phyloP scores from a whole-genome alignment of 2,113 vertebrate species.

The Brachirus orientalis region DNA sequence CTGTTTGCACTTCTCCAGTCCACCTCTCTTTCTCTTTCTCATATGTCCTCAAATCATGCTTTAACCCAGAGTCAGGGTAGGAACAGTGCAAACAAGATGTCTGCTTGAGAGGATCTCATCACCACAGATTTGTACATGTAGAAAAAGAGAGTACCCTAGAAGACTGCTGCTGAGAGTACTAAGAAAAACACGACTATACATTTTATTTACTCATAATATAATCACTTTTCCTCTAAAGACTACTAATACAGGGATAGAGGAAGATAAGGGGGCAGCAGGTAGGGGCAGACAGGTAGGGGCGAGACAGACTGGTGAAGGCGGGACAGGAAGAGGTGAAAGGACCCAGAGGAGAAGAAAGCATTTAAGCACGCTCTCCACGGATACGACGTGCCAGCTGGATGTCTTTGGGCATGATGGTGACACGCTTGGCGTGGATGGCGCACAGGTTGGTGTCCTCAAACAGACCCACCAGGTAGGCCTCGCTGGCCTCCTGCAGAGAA shows the following conservation, averaged over 20 bases:
- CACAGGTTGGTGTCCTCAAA: slow-evolving; percentile 86
- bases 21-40: not conserved
- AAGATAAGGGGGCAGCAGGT: slow-evolving; percentile 1
- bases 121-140: slow-evolving; percentile 77
- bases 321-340: slow-evolving; percentile 35
- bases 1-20: slow-evolving; percentile 31
- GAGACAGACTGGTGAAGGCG: slow-evolving; percentile 45
- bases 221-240: slow-evolving; percentile 77
- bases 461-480: slow-evolving; percentile 83
- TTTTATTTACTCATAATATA: slow-evolving; percentile 76
- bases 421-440: slow-evolving; percentile 84
- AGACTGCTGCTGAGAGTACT: slow-evolving; percentile 74
- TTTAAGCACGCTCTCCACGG: slow-evolving; percentile 83
- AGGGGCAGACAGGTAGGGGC: slow-evolving; percentile 5
- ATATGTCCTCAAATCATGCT: slow-evolving; percentile 8
- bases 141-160: slow-evolving; percentile 76
- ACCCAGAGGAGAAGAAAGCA: slow-evolving; percentile 1
- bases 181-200: slow-evolving; percentile 81
- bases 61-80: slow-evolving; percentile 10
- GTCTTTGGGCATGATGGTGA: slow-evolving; percentile 88
- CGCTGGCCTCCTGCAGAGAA: slow-evolving; percentile 77
- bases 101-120: slow-evolving; percentile 66
- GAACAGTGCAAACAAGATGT: slow-evolving; percentile 53
- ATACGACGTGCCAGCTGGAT: slow-evolving; percentile 88
- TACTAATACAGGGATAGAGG: slow-evolving; percentile 69